These are phyloP conservation scores for Sipunculus nudus DNA, from an alignment of 2,888 invertebrate species.

Conservation along the genomic window DNA sequence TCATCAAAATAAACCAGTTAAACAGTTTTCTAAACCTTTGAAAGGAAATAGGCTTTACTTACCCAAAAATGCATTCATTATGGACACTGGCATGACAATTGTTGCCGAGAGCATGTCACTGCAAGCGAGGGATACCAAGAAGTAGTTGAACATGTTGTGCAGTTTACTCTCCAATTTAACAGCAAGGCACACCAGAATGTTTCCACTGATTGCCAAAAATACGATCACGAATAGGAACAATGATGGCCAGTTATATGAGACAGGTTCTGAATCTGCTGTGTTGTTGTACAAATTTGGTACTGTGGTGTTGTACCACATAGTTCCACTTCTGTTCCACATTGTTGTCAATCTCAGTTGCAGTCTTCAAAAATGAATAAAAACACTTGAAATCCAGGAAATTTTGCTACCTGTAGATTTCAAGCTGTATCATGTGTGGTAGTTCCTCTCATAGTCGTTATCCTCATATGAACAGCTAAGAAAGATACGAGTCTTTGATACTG, in stretches of 20 bases:
- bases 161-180: conserved; percentile 43
- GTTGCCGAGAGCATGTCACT: conserved; percentile 42
- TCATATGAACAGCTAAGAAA: no score
- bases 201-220: conserved; percentile 41
- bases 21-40: no score
- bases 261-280: background rate
- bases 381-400: no score
- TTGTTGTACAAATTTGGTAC: background rate
- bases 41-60: no score
- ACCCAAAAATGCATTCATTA: conserved; percentile 38
- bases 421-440: no score
- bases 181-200: conserved; percentile 45
- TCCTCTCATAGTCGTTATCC: no score
- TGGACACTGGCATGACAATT: conserved; percentile 43
- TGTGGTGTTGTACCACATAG: background rate
- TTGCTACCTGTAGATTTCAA: no score
- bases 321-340: no score
- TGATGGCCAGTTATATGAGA: conserved; percentile 38
- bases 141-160: conserved; percentile 48
- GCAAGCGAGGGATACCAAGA: conserved; percentile 45
- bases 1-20: no score
- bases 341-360: no score
- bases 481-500: no score
- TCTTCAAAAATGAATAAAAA: no score
- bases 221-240: conserved; percentile 40